Base-by-base conservation (phyloP, 2,888 invertebrate genomes). In the Cataglyphis cursor region DNA sequence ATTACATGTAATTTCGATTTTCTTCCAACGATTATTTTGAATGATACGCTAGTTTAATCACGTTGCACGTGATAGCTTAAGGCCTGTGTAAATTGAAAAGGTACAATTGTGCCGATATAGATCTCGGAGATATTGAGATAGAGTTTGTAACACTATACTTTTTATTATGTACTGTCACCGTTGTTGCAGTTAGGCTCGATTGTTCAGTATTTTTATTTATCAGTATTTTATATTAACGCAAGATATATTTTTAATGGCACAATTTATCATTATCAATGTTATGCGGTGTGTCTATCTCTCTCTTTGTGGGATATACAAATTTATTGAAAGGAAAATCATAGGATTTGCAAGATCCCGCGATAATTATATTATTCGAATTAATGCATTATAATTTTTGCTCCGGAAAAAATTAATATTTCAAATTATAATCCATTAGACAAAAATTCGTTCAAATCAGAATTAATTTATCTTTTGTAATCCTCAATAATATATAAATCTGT, bases 11-110 rank as follows among this genome's bases (percentile, higher is more conserved):
- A 73, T 38, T 35, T 64, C 18, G 21, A 35, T 64, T 62, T 74
- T 75, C 15, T 44, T 15, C n/a, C 31, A 21, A 10, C 12, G 0
- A 28, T 41, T 61, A 61, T n/a, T 12, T 62, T n/a, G 2, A n/a
- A 15, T 21, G 28, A 2, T 73, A 18, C 9, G 21, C 5, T 4
- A 18, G 9, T 35, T 65, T 12, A 21, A 44, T 12, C 64, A 64
- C 35, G 31, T 18, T 44, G 9, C n/a, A 41, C 48, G 18, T 24
- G 24, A 41, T 31, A 48, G 48, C 64, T 65, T 48, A n/a, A 65
- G 48, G 75, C 64, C 1, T 35, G 21, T 12, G 18, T 62, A 62
- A 74, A 64, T 75, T 75, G 18, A 51, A 75, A 75, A 51, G 57
- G 21, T 41, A 31, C 28, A 41, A 44, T 28, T 35, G 35, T 54